A percentile compares a stretch with the other conserved stretches of the same genome.
phyloP scores from a whole-genome alignment of 2,797 vertebrate species.

The Acomys russatus region DNA sequence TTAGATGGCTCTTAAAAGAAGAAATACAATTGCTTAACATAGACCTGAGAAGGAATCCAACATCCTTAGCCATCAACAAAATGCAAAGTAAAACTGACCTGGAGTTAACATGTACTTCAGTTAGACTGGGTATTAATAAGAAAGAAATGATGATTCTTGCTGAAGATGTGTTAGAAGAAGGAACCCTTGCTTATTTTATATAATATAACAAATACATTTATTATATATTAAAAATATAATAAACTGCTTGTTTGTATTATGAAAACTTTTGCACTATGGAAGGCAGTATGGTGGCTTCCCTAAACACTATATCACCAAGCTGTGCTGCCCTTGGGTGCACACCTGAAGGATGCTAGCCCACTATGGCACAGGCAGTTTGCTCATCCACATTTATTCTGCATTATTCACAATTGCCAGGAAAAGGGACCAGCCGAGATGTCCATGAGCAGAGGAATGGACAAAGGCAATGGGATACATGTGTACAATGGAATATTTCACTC shows the following conservation, averaged over 20 bases:
- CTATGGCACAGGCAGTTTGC: background rate
- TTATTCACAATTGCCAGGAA: background rate
- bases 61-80: background rate
- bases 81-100: background rate
- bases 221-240: no score
- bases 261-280: background rate
- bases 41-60: background rate
- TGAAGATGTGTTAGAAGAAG: background rate
- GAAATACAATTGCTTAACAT: background rate
- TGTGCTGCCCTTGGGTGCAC: background rate
- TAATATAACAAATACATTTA: no score
- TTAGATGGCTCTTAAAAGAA: background rate
- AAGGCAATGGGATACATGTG: background rate
- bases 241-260: background rate
- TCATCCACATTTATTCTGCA: background rate
- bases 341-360: background rate
- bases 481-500: background rate
- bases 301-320: background rate
- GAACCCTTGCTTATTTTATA: background rate
- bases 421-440: background rate
- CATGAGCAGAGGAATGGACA: background rate
- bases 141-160: background rate
- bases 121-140: background rate
- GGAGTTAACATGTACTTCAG: background rate
- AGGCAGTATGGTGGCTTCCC: background rate